phyloP scores from a whole-genome alignment of 1,140 invertebrate species.

The Drosophila punjabiensis region DNA sequence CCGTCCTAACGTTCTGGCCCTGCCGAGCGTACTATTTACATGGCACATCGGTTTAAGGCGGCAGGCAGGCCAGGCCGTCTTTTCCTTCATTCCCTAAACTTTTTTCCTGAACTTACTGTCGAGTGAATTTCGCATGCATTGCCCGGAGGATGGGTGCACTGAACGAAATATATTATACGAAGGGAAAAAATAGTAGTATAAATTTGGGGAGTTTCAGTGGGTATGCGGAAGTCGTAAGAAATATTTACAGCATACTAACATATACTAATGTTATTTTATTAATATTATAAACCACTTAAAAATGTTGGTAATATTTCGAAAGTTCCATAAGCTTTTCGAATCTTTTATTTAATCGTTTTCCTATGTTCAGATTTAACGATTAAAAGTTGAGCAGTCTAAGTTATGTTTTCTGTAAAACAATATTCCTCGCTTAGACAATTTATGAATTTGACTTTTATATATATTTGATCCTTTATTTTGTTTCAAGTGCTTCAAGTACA shows the following conservation, averaged over 20 bases:
- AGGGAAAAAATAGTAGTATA: neutral
- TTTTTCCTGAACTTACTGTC: slow-evolving; percentile 33
- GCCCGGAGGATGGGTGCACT: slow-evolving; percentile 34
- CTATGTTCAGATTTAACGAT: too few species aligned
- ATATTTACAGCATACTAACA: too few species aligned
- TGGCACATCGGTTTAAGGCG: slow-evolving; percentile 69
- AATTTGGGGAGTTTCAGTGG: too few species aligned
- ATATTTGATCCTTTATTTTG: neutral
- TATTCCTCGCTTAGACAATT: too few species aligned
- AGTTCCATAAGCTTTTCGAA: neutral
- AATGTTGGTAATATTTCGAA: neutral
- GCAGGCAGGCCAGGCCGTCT: slow-evolving; percentile 27
- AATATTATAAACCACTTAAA: neutral
- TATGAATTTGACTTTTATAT: too few species aligned
- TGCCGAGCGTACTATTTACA: slow-evolving; percentile 66
- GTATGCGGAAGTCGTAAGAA: neutral
- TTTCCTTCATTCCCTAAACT: slow-evolving; percentile 27
- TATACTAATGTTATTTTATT: neutral
- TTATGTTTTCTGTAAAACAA: too few species aligned
- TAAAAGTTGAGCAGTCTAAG: too few species aligned
- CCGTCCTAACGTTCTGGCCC: neutral
- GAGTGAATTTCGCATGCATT: slow-evolving; percentile 77
- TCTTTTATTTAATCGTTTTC: too few species aligned
- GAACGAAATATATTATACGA: neutral
- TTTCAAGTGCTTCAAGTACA: slow-evolving; percentile 7